Percentiles rank a stretch among this genome's conserved stretches.
Evolutionary conservation across 1,140 invertebrate species (phyloP).

Genomic region (Microplitis demolitor): DNA sequence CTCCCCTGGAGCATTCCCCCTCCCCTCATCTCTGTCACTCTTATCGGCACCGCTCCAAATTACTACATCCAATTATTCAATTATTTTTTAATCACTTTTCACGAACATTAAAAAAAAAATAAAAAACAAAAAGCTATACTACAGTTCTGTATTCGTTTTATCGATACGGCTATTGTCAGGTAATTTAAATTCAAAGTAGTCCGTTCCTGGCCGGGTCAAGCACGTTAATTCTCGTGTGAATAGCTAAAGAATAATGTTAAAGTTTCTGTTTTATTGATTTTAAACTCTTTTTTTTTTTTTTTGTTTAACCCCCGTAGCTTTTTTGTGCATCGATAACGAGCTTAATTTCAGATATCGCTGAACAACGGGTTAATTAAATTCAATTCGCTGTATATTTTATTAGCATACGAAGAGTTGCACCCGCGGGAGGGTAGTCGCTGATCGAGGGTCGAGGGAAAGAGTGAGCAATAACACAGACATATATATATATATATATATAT

Average conservation of each 20-base stretch:
- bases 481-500: background rate
- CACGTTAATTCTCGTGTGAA: conserved; percentile 2
- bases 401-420: too few relatives aligned
- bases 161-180: background rate
- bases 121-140: too few relatives aligned
- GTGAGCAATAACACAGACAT: background rate
- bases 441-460: background rate
- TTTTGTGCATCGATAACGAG: conserved; percentile 2
- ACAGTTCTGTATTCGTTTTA: background rate
- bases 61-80: too few relatives aligned
- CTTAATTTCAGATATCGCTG: background rate
- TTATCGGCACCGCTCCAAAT: too few relatives aligned
- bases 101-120: too few relatives aligned
- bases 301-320: background rate
- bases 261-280: background rate
- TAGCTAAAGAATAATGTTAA: background rate
- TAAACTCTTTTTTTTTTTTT: too few relatives aligned
- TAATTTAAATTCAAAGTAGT: background rate
- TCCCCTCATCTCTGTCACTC: too few relatives aligned
- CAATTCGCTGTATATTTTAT: background rate
- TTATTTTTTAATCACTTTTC: too few relatives aligned
- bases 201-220: background rate
- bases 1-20: too few relatives aligned
- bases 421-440: background rate
- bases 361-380: conserved; percentile 1